Evolutionary conservation across 2,797 vertebrate genomes (phyloP).

Genomic region (Furcifer pardalis): DNA sequence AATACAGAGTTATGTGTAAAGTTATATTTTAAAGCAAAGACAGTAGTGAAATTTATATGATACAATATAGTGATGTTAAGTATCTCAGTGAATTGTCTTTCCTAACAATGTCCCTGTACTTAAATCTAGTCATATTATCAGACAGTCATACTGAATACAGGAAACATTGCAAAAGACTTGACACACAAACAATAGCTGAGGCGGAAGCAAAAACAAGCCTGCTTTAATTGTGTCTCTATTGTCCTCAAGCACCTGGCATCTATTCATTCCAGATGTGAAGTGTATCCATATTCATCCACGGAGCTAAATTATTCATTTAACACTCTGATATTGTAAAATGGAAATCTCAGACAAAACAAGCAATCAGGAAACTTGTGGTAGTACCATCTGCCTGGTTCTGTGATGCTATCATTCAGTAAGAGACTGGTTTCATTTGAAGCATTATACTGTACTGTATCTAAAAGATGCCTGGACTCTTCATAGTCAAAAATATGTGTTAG

Average conservation of each 20-base stretch:
- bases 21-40: not conserved
- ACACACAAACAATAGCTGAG: not conserved
- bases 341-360: not conserved
- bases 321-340: not conserved
- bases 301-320: not conserved
- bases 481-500: not conserved
- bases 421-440: not conserved
- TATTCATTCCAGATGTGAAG: not conserved
- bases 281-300: not conserved
- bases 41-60: too few species aligned
- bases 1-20: not conserved
- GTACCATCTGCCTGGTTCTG: not conserved
- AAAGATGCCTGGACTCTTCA: not conserved
- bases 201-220: not conserved
- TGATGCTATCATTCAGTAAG: not conserved
- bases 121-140: not conserved
- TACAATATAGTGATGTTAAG: not conserved
- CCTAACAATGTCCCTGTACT: not conserved
- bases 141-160: not conserved
- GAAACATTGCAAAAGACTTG: not conserved
- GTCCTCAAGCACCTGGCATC: not conserved
- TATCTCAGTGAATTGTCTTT: not conserved
- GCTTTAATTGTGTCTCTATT: not conserved
- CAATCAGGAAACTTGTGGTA: not conserved
- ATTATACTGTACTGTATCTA: too few species aligned